phyloP scores from a whole-genome alignment of 2,888 invertebrate species.

The Tinea pellionella region DNA sequence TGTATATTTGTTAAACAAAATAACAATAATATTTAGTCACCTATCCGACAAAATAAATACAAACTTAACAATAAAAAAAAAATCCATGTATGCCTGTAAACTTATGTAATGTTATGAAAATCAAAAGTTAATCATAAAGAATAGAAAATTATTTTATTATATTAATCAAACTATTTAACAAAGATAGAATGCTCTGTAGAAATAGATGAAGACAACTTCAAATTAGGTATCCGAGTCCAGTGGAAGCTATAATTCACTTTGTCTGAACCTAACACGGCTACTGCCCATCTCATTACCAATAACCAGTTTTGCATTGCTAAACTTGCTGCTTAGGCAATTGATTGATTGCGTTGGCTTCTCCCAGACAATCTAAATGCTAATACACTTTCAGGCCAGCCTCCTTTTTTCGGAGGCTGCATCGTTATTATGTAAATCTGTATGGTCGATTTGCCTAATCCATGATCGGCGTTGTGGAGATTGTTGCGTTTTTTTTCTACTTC shows the following conservation, averaged over 20 bases:
- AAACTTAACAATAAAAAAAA: no score
- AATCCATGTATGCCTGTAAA: no score
- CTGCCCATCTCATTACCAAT: not conserved
- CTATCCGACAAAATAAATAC: no score
- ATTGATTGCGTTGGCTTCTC: conserved; percentile 41
- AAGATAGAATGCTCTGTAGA: no score
- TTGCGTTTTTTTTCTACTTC: conserved; percentile 25
- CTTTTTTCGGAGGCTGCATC: conserved; percentile 35
- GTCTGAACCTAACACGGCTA: not conserved
- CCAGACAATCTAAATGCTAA: conserved; percentile 56
- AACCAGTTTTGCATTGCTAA: conserved; percentile 9
- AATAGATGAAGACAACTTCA: no score
- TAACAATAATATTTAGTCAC: no score
- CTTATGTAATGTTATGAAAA: no score
- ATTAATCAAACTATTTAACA: no score
- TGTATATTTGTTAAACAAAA: no score
- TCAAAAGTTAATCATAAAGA: no score
- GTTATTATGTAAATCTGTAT: conserved; percentile 49
- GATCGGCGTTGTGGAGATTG: conserved; percentile 32
- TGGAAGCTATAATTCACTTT: not conserved
- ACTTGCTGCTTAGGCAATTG: conserved; percentile 24
- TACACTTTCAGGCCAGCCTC: conserved; percentile 23
- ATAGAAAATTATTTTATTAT: no score
- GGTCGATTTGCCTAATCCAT: conserved; percentile 43
- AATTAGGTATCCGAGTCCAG: no score